Conservation (phyloP, 2,113 vertebrate genomes). For the Phalacrocorax brasilianus region DNA sequence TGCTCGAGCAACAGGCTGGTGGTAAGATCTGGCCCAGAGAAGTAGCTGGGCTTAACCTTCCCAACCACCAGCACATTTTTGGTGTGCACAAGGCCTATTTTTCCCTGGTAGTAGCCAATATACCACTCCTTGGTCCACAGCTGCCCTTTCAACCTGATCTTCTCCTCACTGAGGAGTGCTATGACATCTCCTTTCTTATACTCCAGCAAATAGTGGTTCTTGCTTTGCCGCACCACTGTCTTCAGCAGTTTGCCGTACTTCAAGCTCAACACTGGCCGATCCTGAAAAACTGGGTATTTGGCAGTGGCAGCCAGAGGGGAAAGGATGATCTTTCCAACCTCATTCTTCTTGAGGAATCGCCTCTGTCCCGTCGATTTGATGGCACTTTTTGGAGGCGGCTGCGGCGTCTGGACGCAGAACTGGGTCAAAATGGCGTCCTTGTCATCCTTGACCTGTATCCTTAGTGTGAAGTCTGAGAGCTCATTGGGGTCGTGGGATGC, state of each 20-base stretch:
- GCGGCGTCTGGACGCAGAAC: constrained; percentile 93
- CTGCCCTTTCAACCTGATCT: constrained; percentile 89
- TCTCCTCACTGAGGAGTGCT: constrained; percentile 92
- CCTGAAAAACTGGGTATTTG: constrained; percentile 92
- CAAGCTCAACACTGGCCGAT: constrained; percentile 83
- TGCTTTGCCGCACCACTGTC: constrained; percentile 91
- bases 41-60: constrained; percentile 82
- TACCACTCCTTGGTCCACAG: constrained; percentile 99
- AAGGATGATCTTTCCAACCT: constrained; percentile 90
- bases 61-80: constrained; percentile 93
- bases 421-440: constrained; percentile 87
- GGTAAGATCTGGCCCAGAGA: constrained; percentile 86
- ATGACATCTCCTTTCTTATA: constrained; percentile 93
- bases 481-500: constrained; percentile 78
- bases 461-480: constrained; percentile 88
- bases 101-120: constrained; percentile 92
- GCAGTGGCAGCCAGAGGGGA: constrained; percentile 85
- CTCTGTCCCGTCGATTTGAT: constrained; percentile 81
- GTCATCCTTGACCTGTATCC: constrained; percentile 91
- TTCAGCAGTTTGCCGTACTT: constrained; percentile 93
- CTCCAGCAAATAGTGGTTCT: constrained; percentile 92
- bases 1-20: constrained; percentile 88
- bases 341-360: constrained; percentile 95
- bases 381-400: constrained; percentile 86
- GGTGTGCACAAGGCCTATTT: constrained; percentile 87